Evolutionary conservation across 2,888 invertebrate species (phyloP).

Genomic region (Odontomyia ornata): DNA sequence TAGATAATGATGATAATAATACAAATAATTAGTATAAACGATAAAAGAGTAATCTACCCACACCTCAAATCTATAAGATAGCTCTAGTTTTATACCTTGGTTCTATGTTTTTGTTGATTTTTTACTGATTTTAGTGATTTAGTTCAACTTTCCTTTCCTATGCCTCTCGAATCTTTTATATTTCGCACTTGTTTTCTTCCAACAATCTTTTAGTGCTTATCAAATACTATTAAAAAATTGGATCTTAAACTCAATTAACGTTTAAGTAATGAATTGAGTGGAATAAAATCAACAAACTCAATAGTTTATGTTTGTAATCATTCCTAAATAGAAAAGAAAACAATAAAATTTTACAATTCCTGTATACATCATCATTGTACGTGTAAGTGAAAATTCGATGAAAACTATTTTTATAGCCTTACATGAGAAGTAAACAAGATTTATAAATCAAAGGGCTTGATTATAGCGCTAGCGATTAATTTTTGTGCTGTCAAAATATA

Average conservation of each 20-base stretch:
- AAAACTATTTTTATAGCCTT: slow-evolving; percentile 42
- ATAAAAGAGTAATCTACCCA: neutral
- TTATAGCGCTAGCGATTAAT: neutral
- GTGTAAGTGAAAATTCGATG: neutral
- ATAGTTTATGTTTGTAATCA: slow-evolving; percentile 12
- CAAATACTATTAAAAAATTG: too few relatives aligned
- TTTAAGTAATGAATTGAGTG: too few relatives aligned
- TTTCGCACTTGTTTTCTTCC: neutral
- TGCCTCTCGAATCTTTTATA: neutral
- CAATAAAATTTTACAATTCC: slow-evolving; percentile 31
- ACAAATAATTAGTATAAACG: neutral
- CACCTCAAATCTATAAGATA: neutral
- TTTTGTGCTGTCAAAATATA: too few relatives aligned
- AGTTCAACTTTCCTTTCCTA: neutral
- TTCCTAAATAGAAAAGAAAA: slow-evolving; percentile 33
- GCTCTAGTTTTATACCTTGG: neutral
- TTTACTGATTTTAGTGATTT: neutral
- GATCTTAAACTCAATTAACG: neutral
- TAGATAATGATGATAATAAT: slow-evolving; percentile 1
- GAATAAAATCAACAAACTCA: neutral
- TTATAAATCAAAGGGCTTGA: slow-evolving; percentile 23
- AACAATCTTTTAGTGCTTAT: too few relatives aligned
- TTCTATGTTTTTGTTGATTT: neutral
- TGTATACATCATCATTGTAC: neutral
- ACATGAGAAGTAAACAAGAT: neutral